Percentiles rank a stretch among this genome's conserved stretches.
phyloP scores from a whole-genome alignment of 2,888 invertebrate genomes.

The Bembecia ichneumoniformis region DNA sequence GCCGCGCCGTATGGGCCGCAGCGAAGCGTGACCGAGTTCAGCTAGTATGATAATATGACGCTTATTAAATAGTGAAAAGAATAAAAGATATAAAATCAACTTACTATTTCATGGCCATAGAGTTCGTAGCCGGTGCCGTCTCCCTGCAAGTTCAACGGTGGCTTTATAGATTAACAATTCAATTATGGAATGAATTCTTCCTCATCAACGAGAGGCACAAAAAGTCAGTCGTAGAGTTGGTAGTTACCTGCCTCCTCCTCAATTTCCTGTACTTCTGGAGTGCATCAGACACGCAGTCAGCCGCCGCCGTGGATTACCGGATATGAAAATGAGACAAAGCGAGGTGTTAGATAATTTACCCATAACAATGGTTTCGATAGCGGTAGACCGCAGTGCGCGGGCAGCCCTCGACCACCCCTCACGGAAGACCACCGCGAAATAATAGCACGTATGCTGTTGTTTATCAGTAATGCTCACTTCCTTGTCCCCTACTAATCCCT shows the following conservation, averaged over 20 bases:
- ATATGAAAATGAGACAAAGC: conserved; percentile 23
- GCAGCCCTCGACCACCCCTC: no score
- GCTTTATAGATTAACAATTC: conserved; percentile 64
- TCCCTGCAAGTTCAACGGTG: conserved; percentile 79
- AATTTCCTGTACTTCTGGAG: conserved; percentile 87
- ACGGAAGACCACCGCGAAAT: no score
- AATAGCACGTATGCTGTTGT: no score
- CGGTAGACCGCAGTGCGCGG: no score
- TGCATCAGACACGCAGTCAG: conserved; percentile 7
- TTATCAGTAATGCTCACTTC: no score
- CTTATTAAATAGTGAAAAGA: not conserved
- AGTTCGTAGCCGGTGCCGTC: conserved; percentile 84
- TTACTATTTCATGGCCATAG: conserved; percentile 80
- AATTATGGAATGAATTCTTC: not conserved
- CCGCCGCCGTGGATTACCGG: conserved; percentile 26
- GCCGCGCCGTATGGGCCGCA: no score
- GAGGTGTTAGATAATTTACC: conserved; percentile 4
- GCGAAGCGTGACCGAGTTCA: no score
- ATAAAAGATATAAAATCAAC: conserved; percentile 25
- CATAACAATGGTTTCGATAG: no score
- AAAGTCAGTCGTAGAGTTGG: no score
- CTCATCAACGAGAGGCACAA: not conserved
- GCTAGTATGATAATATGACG: no score
- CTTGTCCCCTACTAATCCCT: no score
- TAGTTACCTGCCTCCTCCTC: conserved; percentile 83